A percentile compares a stretch with the other conserved stretches of the same genome.
phyloP scores from a whole-genome alignment of 2,888 invertebrate species.

The Chydorus sphaericus region DNA sequence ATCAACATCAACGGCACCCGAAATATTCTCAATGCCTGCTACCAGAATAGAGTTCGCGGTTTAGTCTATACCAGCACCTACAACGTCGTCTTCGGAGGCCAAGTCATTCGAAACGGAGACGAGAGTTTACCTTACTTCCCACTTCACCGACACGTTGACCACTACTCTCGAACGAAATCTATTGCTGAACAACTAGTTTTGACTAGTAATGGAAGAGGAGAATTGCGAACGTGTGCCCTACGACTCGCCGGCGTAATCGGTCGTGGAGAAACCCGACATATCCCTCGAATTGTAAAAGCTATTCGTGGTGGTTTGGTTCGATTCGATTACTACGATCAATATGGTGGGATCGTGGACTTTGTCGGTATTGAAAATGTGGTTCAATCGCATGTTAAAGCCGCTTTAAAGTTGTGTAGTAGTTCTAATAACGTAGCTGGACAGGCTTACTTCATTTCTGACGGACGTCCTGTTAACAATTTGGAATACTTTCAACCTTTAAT shows the following conservation, averaged over 20 bases:
- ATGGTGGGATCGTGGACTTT: slow-evolving; percentile 23
- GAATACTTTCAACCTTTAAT: slow-evolving; percentile 30
- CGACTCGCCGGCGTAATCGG: slow-evolving; percentile 34
- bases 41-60: slow-evolving; percentile 23
- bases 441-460: slow-evolving; percentile 32
- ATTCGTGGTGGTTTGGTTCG: slow-evolving; percentile 14
- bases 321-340: slow-evolving; percentile 19
- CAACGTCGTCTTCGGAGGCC: slow-evolving; percentile 34
- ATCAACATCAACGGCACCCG: slow-evolving; percentile 31
- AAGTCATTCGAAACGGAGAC: slow-evolving; percentile 29
- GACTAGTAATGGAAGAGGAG: slow-evolving; percentile 22
- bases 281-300: slow-evolving; percentile 30
- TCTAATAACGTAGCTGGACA: slow-evolving; percentile 25
- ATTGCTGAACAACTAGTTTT: slow-evolving; percentile 31
- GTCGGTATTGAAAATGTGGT: slow-evolving; percentile 29
- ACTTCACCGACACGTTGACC: slow-evolving; percentile 28
- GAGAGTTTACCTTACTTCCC: slow-evolving; percentile 31
- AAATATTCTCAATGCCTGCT: slow-evolving; percentile 29
- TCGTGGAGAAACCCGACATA: slow-evolving; percentile 30
- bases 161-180: slow-evolving; percentile 32
- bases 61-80: slow-evolving; percentile 34
- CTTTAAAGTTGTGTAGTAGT: slow-evolving; percentile 20
- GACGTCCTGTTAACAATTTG: slow-evolving; percentile 30
- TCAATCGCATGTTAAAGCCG: slow-evolving; percentile 27
- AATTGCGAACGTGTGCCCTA: slow-evolving; percentile 28